Evolutionary conservation across 2,888 invertebrate species (phyloP).

Genomic region (Anagyrus pseudococci): DNA sequence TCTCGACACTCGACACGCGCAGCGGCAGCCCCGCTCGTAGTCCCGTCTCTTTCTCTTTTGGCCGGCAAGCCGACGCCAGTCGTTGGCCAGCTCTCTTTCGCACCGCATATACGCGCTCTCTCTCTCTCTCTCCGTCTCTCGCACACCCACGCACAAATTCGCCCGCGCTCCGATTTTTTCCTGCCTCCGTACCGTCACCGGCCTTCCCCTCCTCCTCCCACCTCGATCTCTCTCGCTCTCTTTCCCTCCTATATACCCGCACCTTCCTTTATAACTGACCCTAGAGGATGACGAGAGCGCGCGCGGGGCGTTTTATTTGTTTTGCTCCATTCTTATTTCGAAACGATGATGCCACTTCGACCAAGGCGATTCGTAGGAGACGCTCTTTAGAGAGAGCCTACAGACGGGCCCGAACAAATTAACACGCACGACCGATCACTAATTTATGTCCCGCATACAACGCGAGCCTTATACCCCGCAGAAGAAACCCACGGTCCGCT

Average conservation of each 20-base stretch:
- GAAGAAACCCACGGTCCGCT: too few species aligned
- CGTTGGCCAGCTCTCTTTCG: too few species aligned
- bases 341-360: background rate
- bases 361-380: background rate
- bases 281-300: background rate
- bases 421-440: too few species aligned
- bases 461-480: too few species aligned
- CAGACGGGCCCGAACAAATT: too few species aligned
- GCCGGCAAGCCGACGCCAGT: background rate
- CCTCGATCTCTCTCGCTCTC: slow-evolving; percentile 5
- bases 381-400: too few species aligned
- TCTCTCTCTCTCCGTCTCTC: too few species aligned
- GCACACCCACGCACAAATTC: too few species aligned
- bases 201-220: background rate
- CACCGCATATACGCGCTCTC: too few species aligned
- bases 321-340: background rate
- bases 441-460: too few species aligned
- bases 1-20: background rate
- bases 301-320: background rate
- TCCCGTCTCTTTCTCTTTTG: background rate
- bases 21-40: background rate
- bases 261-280: too few species aligned
- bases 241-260: background rate
- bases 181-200: background rate
- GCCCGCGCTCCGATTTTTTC: too few species aligned